Base-by-base conservation (phyloP, 2,888 invertebrate genomes). In the Piscicola geometra region DNA sequence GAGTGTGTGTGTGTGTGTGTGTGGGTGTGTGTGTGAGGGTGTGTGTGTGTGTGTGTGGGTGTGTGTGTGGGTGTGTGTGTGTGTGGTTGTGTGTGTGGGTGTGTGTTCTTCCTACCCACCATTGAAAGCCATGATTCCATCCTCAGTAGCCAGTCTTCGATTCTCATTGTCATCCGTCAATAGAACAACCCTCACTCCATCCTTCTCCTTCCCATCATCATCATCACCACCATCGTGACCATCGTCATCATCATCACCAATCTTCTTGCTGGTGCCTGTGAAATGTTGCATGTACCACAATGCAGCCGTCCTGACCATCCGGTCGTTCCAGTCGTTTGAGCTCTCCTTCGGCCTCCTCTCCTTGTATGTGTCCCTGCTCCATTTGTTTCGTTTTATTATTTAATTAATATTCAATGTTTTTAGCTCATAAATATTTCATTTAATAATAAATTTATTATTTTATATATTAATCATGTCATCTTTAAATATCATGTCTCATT, bases 241-340 rank as follows among this genome's bases (percentile, higher is more conserved):
- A 28, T n/a, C 25, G 21, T 64, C 25, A n/a, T 32, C 25, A 1
- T 75, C 70, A 3, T 32, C 33, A 47, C 21, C 64, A 3, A 64
- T n/a, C n/a, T 30, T 64, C 21, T n/a, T n/a, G n/a, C n/a, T n/a
- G 76, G 66, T n/a, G n/a, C n/a, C n/a, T n/a, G n/a, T n/a, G n/a
- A 79, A 69, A 85, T 97, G 96, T 0, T 88, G 83, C 76, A 90
- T 89, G 82, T 94, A 96, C 94, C 95, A 97, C 28, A 88, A 86
- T 0, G 91, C 88, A 0, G 93, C 92, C 79, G 88, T 87, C 68
- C 94, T 88, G 79, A 97, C 94, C 12, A 94, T 93, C 81, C 94
- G 87, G 83, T 95, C 94, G 87, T 96, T 95, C 78, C 94, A 89
- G 84, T 96, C 94, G 86, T 96, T 96, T 67, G 89, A 87, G 30